Conservation (phyloP, 1,140 invertebrate species). For the Chelonus insularis region DNA sequence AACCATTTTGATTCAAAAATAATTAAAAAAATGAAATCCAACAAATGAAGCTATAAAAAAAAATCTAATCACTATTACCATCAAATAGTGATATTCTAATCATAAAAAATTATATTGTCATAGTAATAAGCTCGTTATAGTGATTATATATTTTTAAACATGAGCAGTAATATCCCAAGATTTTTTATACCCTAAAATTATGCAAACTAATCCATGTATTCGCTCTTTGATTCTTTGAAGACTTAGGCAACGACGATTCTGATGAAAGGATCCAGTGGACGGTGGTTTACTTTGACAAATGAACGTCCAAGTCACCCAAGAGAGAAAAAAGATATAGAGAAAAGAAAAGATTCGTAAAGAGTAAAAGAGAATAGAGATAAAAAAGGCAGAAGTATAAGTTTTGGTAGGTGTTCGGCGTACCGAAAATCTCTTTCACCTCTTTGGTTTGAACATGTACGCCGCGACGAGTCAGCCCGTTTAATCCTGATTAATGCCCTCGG, state of each 20-base stretch:
- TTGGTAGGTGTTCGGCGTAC: conserved; percentile 8
- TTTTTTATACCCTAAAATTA: not conserved
- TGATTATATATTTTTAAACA: no score
- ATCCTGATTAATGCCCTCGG: conserved; percentile 58
- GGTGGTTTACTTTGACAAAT: conserved; percentile 20
- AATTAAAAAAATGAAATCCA: no score
- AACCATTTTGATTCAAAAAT: no score
- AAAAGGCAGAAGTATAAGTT: conserved; percentile 4
- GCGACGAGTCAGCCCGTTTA: conserved; percentile 40
- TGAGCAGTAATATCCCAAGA: no score
- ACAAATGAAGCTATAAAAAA: no score
- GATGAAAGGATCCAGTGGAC: conserved; percentile 14
- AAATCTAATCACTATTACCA: no score
- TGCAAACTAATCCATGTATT: conserved; percentile 13
- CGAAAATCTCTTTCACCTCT: conserved; percentile 11
- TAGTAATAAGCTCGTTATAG: no score
- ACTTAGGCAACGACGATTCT: conserved; percentile 1
- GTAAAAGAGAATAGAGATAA: conserved; percentile 7
- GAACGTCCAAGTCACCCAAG: conserved; percentile 12
- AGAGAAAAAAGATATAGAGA: not conserved
- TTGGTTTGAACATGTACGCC: not conserved
- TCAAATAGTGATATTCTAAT: no score
- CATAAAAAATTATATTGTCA: no score
- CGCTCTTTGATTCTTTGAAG: conserved; percentile 4
- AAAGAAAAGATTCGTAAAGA: not conserved